Evolutionary conservation across 2,113 vertebrate genomes (phyloP), one percentile per base, ranked within the genome.

Genomic region (Boulengerochromis microlepis): DNA sequence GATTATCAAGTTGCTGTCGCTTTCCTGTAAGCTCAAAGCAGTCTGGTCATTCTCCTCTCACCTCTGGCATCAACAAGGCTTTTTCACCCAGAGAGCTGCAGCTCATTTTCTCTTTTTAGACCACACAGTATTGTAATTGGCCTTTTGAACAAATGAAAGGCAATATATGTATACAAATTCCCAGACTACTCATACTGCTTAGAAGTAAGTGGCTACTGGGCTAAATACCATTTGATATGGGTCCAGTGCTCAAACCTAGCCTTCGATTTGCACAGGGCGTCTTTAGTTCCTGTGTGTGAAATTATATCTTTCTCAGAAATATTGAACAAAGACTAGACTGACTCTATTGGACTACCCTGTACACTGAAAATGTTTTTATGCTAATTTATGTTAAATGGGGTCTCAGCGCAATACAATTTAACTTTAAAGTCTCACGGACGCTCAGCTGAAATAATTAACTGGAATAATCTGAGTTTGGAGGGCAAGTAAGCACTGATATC

Each of bases 41-140:
- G 59, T 64, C 31, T 1, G 18, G 0, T 64, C 31, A 64, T 35
- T 64, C 59, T 35, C 0, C 31, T n/a, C 6, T 66, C 33, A 42
- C 66, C 8, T 71, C 38, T 45, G 66, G 1, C 38, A 16, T 26
- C 22, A 74, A 45, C 69, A 45, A 26, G 5, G 38, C 69, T 24
- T 45, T 45, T 4, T 74, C 38, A 18, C 2, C 38, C 22, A 74
- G 22, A 74, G 38, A 18, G 22, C 38, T 18, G 4, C 38, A 26
- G 22, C n/a, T 74, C 13, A 74, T 74, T 74, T 74, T 45, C 38
- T 16, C 8, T 45, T 74, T 18, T 45, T 26, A 45, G 66, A 74
- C 38, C 66, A 42, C 66, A 26, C 13, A 16, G 19, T 15, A 42
- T 15, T 74, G 22, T 45, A 42, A 74, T 45, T 42, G 66, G 66